Base-by-base conservation (phyloP, 2,797 vertebrate genomes). In the Sebastes matsubarae region DNA sequence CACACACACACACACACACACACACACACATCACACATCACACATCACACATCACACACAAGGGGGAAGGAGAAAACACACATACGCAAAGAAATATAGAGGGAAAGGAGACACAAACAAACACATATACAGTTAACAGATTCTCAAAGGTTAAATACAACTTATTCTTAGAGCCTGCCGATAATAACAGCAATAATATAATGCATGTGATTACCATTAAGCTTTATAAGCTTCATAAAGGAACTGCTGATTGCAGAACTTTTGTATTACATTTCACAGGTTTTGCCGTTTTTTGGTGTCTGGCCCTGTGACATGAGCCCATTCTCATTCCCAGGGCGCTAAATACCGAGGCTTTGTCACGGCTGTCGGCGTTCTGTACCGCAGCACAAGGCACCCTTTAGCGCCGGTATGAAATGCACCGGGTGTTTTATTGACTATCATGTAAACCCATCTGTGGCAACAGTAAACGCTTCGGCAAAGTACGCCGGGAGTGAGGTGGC, bases 81-180 rank as follows among this genome's bases (percentile, higher is more conserved):
- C 63, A 88, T 34, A 50, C 64, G 76, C 74, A 69, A 54, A 79
- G 72, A 74, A 67, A 81, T 32, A 72, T n/a, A 20, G 59, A 59
- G 67, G 79, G 68, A 70, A 76, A 84, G 72, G 63, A 79, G 66
- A 82, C 68, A 83, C 20, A 84, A 46, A 89, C 66, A 91, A 52
- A 90, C 63, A 85, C 25, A 88, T 5, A 72, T 58, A 85, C 69
- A 77, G 84, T 91, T 82, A 86, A 84, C 38, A 65, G 18, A 80
- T 64, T 36, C 69, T 67, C 24, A 81, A 27, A 70, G 73, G 67
- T 69, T 12, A 67, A 16, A 11, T 74, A 54, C 13, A 65, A 32
- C 6, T 0, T 32, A 6, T 54, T 22, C n/a, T 61, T 4, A 67
- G 13, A 84, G 32, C 27, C 67, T 52, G 20, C 22, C 59, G 16